A percentile compares a stretch with the other conserved stretches of the same genome.
These are phyloP conservation scores for Nymphalis polychloros DNA, from an alignment of 2,888 invertebrate genomes.

Conservation along the genomic window DNA sequence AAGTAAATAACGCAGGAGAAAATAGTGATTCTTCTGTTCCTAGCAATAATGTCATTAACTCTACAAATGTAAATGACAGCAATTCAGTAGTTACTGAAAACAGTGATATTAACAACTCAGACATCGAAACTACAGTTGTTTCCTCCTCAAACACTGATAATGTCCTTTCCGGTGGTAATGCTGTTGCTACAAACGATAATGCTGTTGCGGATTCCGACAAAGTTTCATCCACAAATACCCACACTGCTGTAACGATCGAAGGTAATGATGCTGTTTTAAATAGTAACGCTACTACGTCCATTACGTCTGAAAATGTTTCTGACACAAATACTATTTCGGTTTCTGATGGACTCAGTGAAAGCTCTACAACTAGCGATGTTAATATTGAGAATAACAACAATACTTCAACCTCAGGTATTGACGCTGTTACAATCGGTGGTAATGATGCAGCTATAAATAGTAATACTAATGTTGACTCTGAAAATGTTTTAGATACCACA, in stretches of 20 bases:
- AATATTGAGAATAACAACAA: not conserved
- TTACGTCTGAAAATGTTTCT: not conserved
- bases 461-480: not conserved
- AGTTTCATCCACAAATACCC: not conserved
- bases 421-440: not conserved
- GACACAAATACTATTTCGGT: not conserved
- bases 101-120: not conserved
- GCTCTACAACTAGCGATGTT: not conserved
- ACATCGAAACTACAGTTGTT: not conserved
- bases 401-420: not conserved
- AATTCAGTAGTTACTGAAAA: not conserved
- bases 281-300: not conserved
- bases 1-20: not conserved
- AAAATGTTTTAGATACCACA: not conserved
- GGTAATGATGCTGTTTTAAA: slow-evolving; percentile 11
- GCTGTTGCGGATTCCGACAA: not conserved
- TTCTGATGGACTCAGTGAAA: not conserved
- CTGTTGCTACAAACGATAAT: not conserved
- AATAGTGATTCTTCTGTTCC: not conserved
- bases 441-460: not conserved
- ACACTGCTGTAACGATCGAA: not conserved
- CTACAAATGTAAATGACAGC: slow-evolving; percentile 11
- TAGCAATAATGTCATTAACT: not conserved
- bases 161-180: not conserved
- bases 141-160: not conserved